Percentiles rank a stretch among this genome's conserved stretches.
Evolutionary conservation across 35 echinoderm and acorn worm species (phyloP).

Genomic region (Apostichopus japonicus): DNA sequence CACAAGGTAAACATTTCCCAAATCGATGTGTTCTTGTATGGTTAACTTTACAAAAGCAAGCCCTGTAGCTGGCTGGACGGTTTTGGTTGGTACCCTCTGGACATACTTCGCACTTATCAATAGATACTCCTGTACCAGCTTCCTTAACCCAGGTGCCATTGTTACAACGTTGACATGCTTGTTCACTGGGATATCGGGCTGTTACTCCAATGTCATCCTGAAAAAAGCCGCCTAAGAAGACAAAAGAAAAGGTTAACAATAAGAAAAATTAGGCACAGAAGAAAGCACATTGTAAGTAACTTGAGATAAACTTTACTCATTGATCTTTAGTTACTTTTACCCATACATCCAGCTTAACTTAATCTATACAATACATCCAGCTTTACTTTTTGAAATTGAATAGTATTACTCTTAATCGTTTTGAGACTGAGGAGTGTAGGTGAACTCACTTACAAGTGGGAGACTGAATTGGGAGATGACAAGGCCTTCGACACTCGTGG

Average conservation of each 20-base stretch:
- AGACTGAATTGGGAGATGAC: no score
- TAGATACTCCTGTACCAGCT: not conserved
- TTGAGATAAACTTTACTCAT: no score
- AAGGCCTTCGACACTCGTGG: no score
- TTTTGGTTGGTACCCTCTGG: constrained; percentile 15
- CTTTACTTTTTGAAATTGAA: no score
- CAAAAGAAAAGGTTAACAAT: not conserved
- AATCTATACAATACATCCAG: no score
- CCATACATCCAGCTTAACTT: no score
- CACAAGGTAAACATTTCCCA: not conserved
- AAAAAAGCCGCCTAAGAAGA: not conserved
- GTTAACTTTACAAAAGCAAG: not conserved
- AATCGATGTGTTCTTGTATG: not conserved
- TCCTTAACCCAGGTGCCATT: not conserved
- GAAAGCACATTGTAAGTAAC: no score
- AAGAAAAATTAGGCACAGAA: not conserved
- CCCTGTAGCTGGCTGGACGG: not conserved
- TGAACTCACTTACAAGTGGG: no score
- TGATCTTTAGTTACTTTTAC: not conserved
- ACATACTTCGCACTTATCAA: not conserved
- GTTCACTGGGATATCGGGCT: not conserved
- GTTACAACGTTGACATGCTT: not conserved
- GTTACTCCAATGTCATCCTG: constrained; percentile 28
- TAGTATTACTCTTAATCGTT: no score
- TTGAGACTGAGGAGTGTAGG: no score